These are phyloP conservation scores for Pontoporia blainvillei DNA, from an alignment of 2,113 vertebrate genomes.

Conservation along the genomic window DNA sequence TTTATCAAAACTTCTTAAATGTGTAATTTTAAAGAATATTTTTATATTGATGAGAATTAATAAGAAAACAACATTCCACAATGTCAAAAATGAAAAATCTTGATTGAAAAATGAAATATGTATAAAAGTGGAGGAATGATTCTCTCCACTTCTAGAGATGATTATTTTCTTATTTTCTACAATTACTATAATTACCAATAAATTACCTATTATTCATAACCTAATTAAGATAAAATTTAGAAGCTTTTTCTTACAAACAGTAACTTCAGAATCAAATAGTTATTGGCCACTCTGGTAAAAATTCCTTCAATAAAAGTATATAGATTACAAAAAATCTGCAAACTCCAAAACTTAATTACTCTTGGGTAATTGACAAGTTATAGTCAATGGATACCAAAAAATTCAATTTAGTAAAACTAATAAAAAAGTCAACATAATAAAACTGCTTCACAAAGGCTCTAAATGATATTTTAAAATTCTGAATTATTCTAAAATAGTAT, in stretches of 20 bases:
- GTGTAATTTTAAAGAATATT: not conserved
- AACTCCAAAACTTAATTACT: not conserved
- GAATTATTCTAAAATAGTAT: not conserved
- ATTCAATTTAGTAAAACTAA: not conserved
- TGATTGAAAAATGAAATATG: conserved; percentile 24
- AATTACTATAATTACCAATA: conserved; percentile 35
- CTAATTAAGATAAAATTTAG: conserved; percentile 40
- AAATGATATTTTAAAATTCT: not conserved
- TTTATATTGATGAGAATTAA: conserved; percentile 26
- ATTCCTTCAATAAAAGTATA: not conserved
- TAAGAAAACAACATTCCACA: not conserved
- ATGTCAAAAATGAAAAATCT: conserved; percentile 26
- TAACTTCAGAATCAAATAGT: conserved; percentile 44
- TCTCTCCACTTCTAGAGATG: not conserved
- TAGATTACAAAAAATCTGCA: not conserved
- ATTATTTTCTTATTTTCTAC: conserved; percentile 1
- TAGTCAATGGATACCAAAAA: not conserved
- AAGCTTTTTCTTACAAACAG: conserved; percentile 16
- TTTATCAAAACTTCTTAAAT: conserved; percentile 41
- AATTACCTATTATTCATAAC: conserved; percentile 29
- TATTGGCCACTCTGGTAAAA: not conserved
- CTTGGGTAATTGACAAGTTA: not conserved
- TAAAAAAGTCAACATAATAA: not conserved
- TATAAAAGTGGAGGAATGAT: conserved; percentile 9
- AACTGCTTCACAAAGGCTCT: not conserved